Evolutionary conservation across 2,888 invertebrate genomes (phyloP), one percentile per base, ranked within the genome.

Genomic region (Anagyrus pseudococci): DNA sequence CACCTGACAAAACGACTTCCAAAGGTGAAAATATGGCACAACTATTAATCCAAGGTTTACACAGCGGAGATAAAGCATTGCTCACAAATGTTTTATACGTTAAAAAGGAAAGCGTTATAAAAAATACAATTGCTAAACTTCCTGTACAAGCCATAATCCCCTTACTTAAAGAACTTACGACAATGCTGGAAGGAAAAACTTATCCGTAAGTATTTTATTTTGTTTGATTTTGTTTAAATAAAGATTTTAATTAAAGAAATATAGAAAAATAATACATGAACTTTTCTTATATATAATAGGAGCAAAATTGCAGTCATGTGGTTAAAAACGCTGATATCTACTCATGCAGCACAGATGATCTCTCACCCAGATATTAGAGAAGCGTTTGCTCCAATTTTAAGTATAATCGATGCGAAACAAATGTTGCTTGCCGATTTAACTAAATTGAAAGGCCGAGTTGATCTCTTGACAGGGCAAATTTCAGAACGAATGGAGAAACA

Each of bases 31-130:
- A 93, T 80, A 85, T 94, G 73, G 90, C 91, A 1, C 91, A 92
- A 67, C 83, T 96, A 8, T 81, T 96, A 8, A 84, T 93, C 58
- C 96, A 92, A 79, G 95, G 93, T 0, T 81, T 97, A 33, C 93
- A 93, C 72, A 96, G 95, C 73, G 90, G 90, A 73, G 94, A 97
- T 76, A 85, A 85, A 66, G 84, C 81, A 46, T 87, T 96, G 71
- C 82, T 96, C 29, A 83, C 86, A 68, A 88, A 86, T 57, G 94
- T 95, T 1, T 82, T 96, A 1, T 84, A 85, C 46, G 86, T 85
- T 52, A 85, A 85, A 52, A 89, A 93, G 58, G 84, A 87, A 20
- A 83, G 80, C 1, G 84, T 92, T 0, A 91, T 96, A 6, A 81
- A 83, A 44, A 88, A 89, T 66, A 95, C 96, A 0, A 84, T 95